Conservation (phyloP, 2,888 invertebrate genomes). For the Synergus itoensis region DNA sequence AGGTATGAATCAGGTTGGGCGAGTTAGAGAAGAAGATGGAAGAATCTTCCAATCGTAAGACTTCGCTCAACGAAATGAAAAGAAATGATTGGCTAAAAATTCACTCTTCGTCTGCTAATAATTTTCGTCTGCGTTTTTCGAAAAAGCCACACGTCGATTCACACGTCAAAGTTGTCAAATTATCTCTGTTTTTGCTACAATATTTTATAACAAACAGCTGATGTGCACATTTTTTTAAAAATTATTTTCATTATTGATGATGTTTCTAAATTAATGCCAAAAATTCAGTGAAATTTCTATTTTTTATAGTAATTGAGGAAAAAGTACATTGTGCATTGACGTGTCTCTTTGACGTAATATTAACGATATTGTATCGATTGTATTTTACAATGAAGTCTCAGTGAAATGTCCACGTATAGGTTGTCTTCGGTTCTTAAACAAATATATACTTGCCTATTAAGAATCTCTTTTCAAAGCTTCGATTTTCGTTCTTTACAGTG, state of each 20-base stretch:
- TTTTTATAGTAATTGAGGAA: background rate
- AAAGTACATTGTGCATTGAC: slow-evolving; percentile 57
- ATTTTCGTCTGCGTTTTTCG: background rate
- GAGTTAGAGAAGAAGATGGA: too few species aligned
- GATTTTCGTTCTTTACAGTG: slow-evolving; percentile 30
- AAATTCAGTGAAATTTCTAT: background rate
- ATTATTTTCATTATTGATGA: background rate
- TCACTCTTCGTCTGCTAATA: background rate
- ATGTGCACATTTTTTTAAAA: background rate
- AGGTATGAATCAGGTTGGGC: too few species aligned
- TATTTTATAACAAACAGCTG: background rate
- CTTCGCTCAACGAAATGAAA: too few species aligned
- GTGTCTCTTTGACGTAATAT: slow-evolving; percentile 71
- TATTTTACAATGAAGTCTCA: slow-evolving; percentile 48
- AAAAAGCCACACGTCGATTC: background rate
- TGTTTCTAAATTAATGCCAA: background rate
- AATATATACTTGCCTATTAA: slow-evolving; percentile 38
- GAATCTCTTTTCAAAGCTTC: background rate
- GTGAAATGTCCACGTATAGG: slow-evolving; percentile 69
- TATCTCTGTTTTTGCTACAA: background rate
- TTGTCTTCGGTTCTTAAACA: slow-evolving; percentile 54
- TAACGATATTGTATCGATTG: slow-evolving; percentile 26
- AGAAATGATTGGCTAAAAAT: background rate
- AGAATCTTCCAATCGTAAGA: too few species aligned
- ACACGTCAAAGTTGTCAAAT: background rate